phyloP scores from a whole-genome alignment of 2,113 vertebrate genomes.

The Dendropsophus ebraccatus region DNA sequence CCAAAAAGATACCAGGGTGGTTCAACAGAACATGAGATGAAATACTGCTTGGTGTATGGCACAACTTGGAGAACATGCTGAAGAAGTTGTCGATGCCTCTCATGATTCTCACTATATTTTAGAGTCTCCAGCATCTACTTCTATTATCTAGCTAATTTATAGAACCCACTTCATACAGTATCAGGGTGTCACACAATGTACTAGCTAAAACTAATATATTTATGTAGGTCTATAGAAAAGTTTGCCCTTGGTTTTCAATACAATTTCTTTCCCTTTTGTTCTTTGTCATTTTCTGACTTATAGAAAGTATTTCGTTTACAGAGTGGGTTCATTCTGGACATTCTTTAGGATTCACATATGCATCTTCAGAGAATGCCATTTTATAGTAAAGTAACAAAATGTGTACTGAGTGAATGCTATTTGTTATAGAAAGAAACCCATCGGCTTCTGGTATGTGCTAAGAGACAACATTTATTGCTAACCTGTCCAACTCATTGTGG shows the following conservation, averaged over 20 bases:
- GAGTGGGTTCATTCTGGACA: neutral
- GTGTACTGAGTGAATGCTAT: neutral
- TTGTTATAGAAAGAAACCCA: constrained; percentile 10
- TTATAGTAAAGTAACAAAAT: constrained; percentile 1
- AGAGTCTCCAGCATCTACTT: too few species aligned
- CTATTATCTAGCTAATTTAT: too few species aligned
- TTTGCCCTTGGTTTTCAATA: neutral
- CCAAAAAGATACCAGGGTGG: neutral
- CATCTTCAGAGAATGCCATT: constrained; percentile 9
- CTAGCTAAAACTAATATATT: too few species aligned
- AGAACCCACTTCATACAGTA: too few species aligned
- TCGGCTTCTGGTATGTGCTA: constrained; percentile 13
- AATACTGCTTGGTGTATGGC: too few species aligned
- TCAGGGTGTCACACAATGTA: too few species aligned
- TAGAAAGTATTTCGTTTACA: neutral
- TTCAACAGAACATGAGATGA: too few species aligned
- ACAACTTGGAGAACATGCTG: neutral
- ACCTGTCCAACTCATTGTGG: neutral
- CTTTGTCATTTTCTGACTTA: neutral
- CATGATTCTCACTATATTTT: too few species aligned
- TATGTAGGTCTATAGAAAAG: too few species aligned
- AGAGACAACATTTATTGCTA: neutral
- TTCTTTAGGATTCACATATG: neutral
- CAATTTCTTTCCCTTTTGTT: neutral
- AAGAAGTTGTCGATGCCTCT: too few species aligned